These are phyloP conservation scores for Ianthella basta DNA, from an alignment of 37 sponge, comb jelly and placozoan species.

Conservation along the genomic window DNA sequence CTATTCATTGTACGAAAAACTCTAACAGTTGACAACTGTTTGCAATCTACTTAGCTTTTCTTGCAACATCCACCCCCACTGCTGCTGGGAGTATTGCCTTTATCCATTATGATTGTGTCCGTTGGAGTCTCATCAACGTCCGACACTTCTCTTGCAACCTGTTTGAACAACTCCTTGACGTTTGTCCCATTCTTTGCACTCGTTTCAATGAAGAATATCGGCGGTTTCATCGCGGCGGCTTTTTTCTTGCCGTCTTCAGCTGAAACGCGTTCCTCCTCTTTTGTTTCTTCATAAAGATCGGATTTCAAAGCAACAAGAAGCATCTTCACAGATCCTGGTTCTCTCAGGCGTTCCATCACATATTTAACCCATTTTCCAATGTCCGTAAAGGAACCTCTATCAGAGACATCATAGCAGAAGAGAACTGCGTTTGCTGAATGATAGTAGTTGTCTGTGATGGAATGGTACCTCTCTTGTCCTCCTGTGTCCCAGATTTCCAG, in stretches of 20 bases:
- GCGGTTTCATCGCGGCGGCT: background rate
- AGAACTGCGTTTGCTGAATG: background rate
- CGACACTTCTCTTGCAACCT: background rate
- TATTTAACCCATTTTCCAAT: background rate
- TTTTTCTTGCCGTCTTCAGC: background rate
- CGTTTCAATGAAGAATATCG: background rate
- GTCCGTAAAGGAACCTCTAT: background rate
- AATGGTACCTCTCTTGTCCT: slow-evolving; percentile 10
- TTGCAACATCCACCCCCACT: background rate
- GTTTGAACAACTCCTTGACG: background rate
- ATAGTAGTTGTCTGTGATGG: slow-evolving; percentile 20
- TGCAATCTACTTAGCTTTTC: background rate
- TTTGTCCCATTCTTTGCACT: background rate
- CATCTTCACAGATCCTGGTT: background rate
- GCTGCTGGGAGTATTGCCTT: background rate
- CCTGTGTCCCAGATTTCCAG: slow-evolving; percentile 31
- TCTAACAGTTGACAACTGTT: too few species aligned
- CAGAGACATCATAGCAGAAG: slow-evolving; percentile 2
- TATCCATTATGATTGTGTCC: background rate
- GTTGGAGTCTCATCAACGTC: background rate
- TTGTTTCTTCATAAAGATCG: background rate
- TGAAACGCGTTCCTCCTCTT: background rate
- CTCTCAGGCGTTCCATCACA: background rate
- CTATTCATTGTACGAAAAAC: too few species aligned
- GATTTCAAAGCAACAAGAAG: background rate